Conservation (phyloP, 2,888 invertebrate genomes). For the Lochmaea crataegi region DNA sequence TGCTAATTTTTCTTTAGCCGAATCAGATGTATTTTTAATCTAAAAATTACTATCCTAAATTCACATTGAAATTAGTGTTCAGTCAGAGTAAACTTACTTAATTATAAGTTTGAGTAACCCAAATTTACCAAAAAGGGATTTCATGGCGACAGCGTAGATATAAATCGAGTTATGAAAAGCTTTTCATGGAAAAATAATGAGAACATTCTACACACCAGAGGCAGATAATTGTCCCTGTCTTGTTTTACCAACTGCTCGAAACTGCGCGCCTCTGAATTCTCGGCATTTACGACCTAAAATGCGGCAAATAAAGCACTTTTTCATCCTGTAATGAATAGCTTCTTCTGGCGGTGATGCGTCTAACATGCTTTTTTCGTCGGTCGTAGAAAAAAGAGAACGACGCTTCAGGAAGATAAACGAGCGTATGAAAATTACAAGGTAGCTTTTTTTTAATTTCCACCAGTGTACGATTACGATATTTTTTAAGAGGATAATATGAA, state of each 20-base stretch:
- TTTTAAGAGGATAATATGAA: too few relatives aligned
- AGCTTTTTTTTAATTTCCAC: neutral
- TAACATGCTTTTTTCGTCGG: slow-evolving; percentile 19
- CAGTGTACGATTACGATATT: too few relatives aligned
- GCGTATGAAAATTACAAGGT: slow-evolving; percentile 23
- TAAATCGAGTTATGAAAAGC: neutral
- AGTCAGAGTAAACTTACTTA: too few relatives aligned
- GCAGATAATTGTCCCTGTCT: neutral
- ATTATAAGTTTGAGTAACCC: too few relatives aligned
- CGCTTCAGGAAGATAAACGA: slow-evolving; percentile 17
- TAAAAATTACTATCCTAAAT: too few relatives aligned
- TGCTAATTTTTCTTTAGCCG: too few relatives aligned
- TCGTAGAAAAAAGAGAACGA: slow-evolving; percentile 1
- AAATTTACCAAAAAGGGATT: neutral
- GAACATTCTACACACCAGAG: neutral
- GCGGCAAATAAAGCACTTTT: slow-evolving; percentile 33
- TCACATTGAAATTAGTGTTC: too few relatives aligned
- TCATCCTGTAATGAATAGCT: slow-evolving; percentile 35
- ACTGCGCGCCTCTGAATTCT: slow-evolving; percentile 12
- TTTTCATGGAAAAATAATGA: slow-evolving; percentile 12
- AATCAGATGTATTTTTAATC: too few relatives aligned
- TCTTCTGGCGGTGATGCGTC: slow-evolving; percentile 28
- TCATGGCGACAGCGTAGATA: neutral
- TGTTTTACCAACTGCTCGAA: neutral
- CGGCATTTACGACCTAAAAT: slow-evolving; percentile 19